A percentile compares a stretch with the other conserved stretches of the same genome.
phyloP scores from a whole-genome alignment of 2,888 invertebrate species.

The Drosophila affinis region DNA sequence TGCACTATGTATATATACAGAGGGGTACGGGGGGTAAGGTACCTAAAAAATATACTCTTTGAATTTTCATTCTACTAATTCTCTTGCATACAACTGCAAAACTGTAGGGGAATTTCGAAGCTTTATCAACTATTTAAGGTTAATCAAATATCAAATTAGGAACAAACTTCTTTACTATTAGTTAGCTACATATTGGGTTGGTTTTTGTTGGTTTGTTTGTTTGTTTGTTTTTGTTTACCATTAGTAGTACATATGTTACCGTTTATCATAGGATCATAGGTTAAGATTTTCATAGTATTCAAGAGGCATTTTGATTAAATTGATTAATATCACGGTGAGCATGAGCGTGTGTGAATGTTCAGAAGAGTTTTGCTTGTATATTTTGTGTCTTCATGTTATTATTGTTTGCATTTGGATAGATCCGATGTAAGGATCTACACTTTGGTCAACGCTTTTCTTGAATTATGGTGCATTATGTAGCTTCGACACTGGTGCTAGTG shows the following conservation, averaged over 20 bases:
- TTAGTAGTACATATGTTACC: slow-evolving; percentile 76
- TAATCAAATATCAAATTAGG: slow-evolving; percentile 69
- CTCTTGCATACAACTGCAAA: slow-evolving; percentile 42
- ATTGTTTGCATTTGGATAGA: slow-evolving; percentile 43
- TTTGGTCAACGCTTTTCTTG: slow-evolving; percentile 54
- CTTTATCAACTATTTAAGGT: slow-evolving; percentile 64
- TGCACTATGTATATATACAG: slow-evolving; percentile 67
- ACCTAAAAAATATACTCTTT: slow-evolving; percentile 34
- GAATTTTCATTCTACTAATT: slow-evolving; percentile 48
- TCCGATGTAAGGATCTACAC: slow-evolving; percentile 40
- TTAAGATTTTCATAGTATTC: slow-evolving; percentile 72
- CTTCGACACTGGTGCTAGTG: slow-evolving; percentile 37
- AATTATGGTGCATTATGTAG: slow-evolving; percentile 61
- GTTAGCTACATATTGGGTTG: slow-evolving; percentile 72
- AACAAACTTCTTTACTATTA: slow-evolving; percentile 69
- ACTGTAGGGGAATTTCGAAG: slow-evolving; percentile 24
- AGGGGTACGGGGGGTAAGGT: slow-evolving; percentile 52
- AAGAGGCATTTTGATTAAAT: slow-evolving; percentile 61
- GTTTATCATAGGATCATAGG: slow-evolving; percentile 66
- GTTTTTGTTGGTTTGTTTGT: slow-evolving; percentile 42
- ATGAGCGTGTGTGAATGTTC: slow-evolving; percentile 85
- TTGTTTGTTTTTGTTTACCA: slow-evolving; percentile 54
- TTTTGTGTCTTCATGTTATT: slow-evolving; percentile 54
- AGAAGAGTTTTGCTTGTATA: slow-evolving; percentile 67
- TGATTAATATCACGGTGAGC: slow-evolving; percentile 82